Percentiles rank a stretch among this genome's conserved stretches.
Conservation (phyloP, 2,113 vertebrate species). For the Notarius quadriscutis region DNA sequence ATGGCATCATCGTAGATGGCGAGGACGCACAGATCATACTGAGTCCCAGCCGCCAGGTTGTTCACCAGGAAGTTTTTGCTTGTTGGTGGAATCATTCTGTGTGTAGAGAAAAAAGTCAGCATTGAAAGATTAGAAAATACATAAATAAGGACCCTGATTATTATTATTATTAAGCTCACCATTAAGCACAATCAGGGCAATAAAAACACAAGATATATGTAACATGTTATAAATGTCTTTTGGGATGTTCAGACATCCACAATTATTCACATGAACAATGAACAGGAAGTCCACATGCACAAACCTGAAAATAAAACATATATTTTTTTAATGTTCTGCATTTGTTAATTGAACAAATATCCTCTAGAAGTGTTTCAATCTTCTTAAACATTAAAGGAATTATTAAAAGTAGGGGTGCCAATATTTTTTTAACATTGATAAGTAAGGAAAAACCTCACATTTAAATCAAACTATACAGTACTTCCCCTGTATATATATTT, state of each 20-base stretch:
- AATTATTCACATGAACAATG: not conserved
- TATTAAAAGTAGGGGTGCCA: not conserved
- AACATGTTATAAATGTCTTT: not conserved
- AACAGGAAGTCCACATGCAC: not conserved
- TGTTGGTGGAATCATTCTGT: conserved; percentile 97
- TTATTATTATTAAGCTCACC: not conserved
- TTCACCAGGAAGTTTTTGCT: conserved; percentile 98
- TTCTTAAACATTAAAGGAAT: too few relatives aligned
- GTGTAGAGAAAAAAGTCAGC: not conserved
- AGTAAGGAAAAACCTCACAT: not conserved
- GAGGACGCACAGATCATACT: conserved; percentile 94
- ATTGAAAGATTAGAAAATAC: not conserved
- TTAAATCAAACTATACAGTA: not conserved
- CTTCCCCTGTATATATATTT: not conserved
- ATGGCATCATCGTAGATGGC: conserved; percentile 96
- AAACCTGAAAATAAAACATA: not conserved
- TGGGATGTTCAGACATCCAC: not conserved
- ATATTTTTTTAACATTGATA: not conserved
- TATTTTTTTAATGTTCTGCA: too few relatives aligned
- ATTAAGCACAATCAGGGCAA: not conserved
- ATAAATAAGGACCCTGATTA: not conserved
- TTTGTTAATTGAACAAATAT: too few relatives aligned
- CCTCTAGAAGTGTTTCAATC: not conserved
- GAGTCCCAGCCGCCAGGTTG: conserved; percentile 91
- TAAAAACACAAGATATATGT: too few relatives aligned